Conservation (phyloP, 2,113 vertebrate species). For the Microcebus ravelobensis region DNA sequence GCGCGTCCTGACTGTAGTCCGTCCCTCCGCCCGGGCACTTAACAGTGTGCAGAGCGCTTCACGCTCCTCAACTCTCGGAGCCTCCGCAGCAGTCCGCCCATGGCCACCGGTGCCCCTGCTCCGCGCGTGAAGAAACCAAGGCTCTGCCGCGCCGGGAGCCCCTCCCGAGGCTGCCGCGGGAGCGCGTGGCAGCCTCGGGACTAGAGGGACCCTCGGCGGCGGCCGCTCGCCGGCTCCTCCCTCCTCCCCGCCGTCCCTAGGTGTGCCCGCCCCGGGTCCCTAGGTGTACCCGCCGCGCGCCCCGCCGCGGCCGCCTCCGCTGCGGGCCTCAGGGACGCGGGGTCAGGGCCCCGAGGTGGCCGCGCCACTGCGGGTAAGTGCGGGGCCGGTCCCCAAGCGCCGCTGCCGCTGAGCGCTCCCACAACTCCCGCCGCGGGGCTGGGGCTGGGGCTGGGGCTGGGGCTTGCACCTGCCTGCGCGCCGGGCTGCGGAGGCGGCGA, state of each 20-base stretch:
- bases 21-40: not conserved
- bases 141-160: not conserved
- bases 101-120: not conserved
- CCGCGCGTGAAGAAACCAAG: not conserved
- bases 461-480: not conserved
- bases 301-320: not conserved
- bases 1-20: not conserved
- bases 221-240: not conserved
- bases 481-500: not conserved
- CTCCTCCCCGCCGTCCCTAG: not conserved
- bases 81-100: not conserved
- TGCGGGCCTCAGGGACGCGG: not conserved
- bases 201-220: not conserved
- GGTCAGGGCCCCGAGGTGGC: not conserved
- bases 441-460: not conserved
- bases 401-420: not conserved
- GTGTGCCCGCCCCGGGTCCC: not conserved
- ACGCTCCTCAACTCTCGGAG: conserved; percentile 46
- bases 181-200: not conserved
- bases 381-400: not conserved
- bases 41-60: not conserved
- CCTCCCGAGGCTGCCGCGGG: not conserved
- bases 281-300: not conserved
- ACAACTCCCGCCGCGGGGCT: not conserved
- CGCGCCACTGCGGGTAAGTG: conserved; percentile 54